Percentiles rank a stretch among this genome's conserved stretches.
These are phyloP conservation scores for Antechinus flavipes DNA, from an alignment of 2,113 vertebrate genomes.

Conservation along the genomic window DNA sequence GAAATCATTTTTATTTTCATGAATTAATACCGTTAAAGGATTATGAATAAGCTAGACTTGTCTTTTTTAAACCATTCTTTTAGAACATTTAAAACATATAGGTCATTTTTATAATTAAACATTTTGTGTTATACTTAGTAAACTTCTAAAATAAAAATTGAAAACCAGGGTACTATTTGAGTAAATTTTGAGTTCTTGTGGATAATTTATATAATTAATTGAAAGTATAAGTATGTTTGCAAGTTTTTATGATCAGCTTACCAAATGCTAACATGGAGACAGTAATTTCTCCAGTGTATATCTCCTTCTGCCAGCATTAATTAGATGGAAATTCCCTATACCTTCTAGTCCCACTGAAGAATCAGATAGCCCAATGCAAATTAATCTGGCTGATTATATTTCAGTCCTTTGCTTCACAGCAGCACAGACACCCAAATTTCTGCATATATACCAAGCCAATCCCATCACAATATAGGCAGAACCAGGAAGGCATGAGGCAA, in stretches of 20 bases:
- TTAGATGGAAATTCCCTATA: neutral
- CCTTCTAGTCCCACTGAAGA: slow-evolving; percentile 19
- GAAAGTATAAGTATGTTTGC: neutral
- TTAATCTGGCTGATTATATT: neutral
- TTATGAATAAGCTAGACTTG: neutral
- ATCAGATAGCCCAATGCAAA: neutral
- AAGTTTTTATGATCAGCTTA: neutral
- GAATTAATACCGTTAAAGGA: neutral
- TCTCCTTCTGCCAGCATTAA: slow-evolving; percentile 30
- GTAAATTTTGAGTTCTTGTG: neutral
- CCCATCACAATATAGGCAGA: neutral
- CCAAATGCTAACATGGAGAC: neutral
- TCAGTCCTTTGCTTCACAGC: slow-evolving; percentile 38
- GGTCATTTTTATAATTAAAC: neutral
- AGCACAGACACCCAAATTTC: slow-evolving; percentile 34
- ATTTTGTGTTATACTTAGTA: neutral
- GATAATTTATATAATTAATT: neutral
- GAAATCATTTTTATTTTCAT: neutral
- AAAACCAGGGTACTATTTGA: neutral
- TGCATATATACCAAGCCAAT: neutral
- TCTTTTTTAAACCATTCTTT: neutral
- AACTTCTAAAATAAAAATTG: neutral
- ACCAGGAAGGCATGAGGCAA: slow-evolving; percentile 27
- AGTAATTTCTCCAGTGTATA: neutral
- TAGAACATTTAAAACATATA: neutral